Base-by-base conservation (phyloP, 1,140 invertebrate species). In the Apolygus lucorum region DNA sequence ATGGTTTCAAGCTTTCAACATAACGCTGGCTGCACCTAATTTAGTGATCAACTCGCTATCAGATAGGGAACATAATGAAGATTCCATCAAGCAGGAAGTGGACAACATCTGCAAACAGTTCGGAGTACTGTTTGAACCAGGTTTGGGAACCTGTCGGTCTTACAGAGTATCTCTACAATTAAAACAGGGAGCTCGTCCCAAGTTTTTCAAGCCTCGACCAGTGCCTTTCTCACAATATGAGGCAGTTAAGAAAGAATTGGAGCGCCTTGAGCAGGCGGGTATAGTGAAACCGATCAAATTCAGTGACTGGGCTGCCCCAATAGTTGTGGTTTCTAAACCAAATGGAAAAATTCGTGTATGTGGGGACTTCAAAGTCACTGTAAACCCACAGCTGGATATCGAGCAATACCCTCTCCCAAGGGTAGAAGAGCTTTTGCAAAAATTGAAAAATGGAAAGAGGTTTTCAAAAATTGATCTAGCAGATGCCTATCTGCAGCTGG, bases 291-390 rank as follows among this genome's bases (percentile, higher is more conserved):
- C 68, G 21, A 27, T 63, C 14, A 17, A 64, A 22, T n/a, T 59
- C 27, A 72, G 72, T 68, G 52, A 71, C 34, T 64, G 52, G 65
- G 29, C 22, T n/a, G 22, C 52, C n/a, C 64, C 29, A 14, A 68
- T 59, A 34, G 29, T 52, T 11, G 25, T 22, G 22, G 66, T 27
- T 49, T 29, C 52, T 52, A 72, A 70, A 68, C 34, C 49, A 14
- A 26, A 64, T 64, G 21, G 70, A 17, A 34, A 52, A 67, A 52
- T 71, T 24, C 21, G 49, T 1, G 11, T 65, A 2, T 63, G 34
- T 63, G 54, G 25, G 49, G 52, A 21, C 69, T 74, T 72, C 26
- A 49, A 27, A 72, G 0, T 75, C 78, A 75, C 78, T 74, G 66
- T 74, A 49, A 22, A 76, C 74, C 62, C 74, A 11, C 28, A 28